Evolutionary conservation across 2,888 invertebrate genomes (phyloP), one percentile per base, ranked within the genome.

Genomic region (Trachelus tabidus): DNA sequence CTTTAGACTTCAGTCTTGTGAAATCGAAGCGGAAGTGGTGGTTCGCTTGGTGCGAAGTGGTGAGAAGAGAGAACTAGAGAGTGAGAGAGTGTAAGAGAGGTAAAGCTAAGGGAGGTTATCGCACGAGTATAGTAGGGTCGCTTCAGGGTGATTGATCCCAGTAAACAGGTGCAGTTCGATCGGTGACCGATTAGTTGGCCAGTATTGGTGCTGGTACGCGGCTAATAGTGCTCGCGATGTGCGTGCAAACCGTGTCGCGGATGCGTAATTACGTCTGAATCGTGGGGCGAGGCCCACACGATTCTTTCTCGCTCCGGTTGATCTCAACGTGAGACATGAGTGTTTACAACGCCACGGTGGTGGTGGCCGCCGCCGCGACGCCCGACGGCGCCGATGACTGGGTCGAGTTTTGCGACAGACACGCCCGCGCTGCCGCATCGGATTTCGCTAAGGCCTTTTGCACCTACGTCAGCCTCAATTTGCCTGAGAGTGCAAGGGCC

Each of bases 371-470:
- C 89, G 93, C 93, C 91, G 93, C 93, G 90, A 93, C 93, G 92
- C 94, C 94, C 89, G 93, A 94, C 87, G 94, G 94, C 84, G 91
- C 93, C 90, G 94, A 94, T 90, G 94, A 94, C 92, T 97, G 97
- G 97, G 94, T 94, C 89, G 96, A 97, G 91, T 96, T 97, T 92
- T 97, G 97, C 92, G 96, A 97, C 92, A 95, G 97, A 91, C 97
- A 97, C 92, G 97, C 97, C 80, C 95, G 95, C 88, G 94, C 95
- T 81, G 96, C 97, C 79, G 97, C 97, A 80, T 95, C 96, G 88
- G 97, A 97, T 92, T 98, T 98, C 92, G 96, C 97, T 86, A 96
- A 96, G 92, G 96, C 96, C 87, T 97, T 97, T 92, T 94, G 96
- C 84, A 95, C 95, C 84, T 97, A 95, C 89, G 94, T 97, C 82